phyloP scores from a whole-genome alignment of 1,140 invertebrate genomes.

The Cataglyphis hispanica region DNA sequence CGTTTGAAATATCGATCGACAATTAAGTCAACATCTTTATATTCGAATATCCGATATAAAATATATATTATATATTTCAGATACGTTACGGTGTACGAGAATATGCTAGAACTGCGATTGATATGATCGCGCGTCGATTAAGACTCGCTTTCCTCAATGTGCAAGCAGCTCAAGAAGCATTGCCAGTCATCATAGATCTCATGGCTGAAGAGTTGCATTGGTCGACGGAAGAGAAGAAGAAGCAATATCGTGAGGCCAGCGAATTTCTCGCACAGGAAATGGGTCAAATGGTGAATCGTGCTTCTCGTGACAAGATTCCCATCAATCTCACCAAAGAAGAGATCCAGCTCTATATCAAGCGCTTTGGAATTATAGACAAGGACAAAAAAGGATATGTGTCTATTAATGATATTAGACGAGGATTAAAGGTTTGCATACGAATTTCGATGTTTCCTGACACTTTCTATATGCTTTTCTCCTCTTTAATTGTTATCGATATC shows the following conservation, averaged over 20 bases:
- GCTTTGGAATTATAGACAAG: conserved; percentile 97
- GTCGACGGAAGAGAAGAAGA: conserved; percentile 93
- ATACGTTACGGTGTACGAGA: conserved; percentile 96
- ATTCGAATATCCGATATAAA: not conserved
- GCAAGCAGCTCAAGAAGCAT: conserved; percentile 97
- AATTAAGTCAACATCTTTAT: not conserved
- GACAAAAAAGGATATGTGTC: conserved; percentile 99
- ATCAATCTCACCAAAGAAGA: conserved; percentile 98
- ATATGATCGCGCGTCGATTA: conserved; percentile 97
- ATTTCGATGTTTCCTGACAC: conserved; percentile 56
- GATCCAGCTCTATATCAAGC: conserved; percentile 96
- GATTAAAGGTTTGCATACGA: conserved; percentile 92
- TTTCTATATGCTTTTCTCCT: conserved; percentile 29
- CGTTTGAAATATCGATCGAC: conserved; percentile 20
- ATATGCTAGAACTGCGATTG: conserved; percentile 98
- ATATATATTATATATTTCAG: conserved; percentile 81
- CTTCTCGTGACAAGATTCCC: conserved; percentile 94
- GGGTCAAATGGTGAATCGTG: conserved; percentile 97
- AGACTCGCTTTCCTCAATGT: conserved; percentile 98
- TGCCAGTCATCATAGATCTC: conserved; percentile 96
- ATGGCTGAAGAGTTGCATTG: conserved; percentile 99
- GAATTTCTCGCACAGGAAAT: conserved; percentile 98
- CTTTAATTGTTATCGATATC: conserved; percentile 73
- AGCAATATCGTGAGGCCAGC: conserved; percentile 92
- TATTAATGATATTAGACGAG: conserved; percentile 97